A percentile compares a stretch with the other conserved stretches of the same genome.
These are phyloP conservation scores for Drosophila mimetica DNA, from an alignment of 2,888 invertebrate species.

Conservation along the genomic window DNA sequence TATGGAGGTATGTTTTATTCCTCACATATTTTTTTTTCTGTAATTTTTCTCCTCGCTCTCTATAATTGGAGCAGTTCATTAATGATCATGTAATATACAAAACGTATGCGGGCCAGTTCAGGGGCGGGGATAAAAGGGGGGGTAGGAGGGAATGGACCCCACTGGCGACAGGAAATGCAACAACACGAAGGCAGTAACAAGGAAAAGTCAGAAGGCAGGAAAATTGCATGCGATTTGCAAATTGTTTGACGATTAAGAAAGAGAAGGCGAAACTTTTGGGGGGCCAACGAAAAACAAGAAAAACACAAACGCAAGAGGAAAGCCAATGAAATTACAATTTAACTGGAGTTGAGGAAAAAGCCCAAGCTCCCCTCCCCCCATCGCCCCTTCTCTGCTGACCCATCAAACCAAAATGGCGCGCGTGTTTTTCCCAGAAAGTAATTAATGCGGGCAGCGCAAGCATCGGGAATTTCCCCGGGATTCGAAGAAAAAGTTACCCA, in stretches of 20 bases:
- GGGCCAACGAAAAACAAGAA: slow-evolving; percentile 8
- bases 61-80: slow-evolving; percentile 73
- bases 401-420: slow-evolving; percentile 61
- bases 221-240: slow-evolving; percentile 69
- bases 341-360: slow-evolving; percentile 38
- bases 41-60: slow-evolving; percentile 31
- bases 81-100: slow-evolving; percentile 60
- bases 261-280: slow-evolving; percentile 65
- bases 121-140: not conserved
- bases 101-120: slow-evolving; percentile 38
- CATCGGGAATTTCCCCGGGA: not conserved
- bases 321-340: slow-evolving; percentile 47
- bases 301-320: not conserved
- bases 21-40: slow-evolving; percentile 20
- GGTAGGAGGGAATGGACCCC: slow-evolving; percentile 1
- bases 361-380: not conserved
- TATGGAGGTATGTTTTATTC: slow-evolving; percentile 39
- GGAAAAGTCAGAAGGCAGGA: slow-evolving; percentile 48
- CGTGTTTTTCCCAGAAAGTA: slow-evolving; percentile 79
- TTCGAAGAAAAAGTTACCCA: not conserved
- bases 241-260: slow-evolving; percentile 77
- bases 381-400: no score
- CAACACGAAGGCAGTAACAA: slow-evolving; percentile 37
- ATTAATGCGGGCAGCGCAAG: slow-evolving; percentile 60
- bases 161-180: slow-evolving; percentile 60